Evolutionary conservation across 2,797 vertebrate species (phyloP).

Genomic region (Lacerta agilis): DNA sequence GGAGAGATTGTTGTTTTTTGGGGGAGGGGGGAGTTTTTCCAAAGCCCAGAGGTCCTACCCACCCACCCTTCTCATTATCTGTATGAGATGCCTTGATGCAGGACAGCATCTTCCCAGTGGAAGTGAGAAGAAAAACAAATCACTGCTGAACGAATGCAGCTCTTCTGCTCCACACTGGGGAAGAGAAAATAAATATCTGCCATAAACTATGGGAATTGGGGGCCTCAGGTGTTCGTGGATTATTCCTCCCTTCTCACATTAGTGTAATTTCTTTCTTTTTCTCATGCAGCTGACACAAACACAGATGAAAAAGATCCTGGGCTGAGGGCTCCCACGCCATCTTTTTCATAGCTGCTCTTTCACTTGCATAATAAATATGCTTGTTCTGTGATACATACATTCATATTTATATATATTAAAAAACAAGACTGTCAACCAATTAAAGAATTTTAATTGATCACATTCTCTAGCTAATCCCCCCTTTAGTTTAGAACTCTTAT

Average conservation of each 20-base stretch:
- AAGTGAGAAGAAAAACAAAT: not conserved
- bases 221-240: constrained; percentile 47
- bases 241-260: not conserved
- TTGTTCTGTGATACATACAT: not conserved
- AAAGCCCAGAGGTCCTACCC: constrained; percentile 26
- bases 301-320: not conserved
- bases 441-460: not conserved
- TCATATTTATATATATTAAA: no score
- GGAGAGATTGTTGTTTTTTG: not conserved
- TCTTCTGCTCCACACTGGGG: not conserved
- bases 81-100: constrained; percentile 18
- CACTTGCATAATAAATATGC: not conserved
- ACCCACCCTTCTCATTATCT: constrained; percentile 36
- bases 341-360: not conserved
- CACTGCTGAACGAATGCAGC: not conserved
- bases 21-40: not conserved
- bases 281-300: not conserved
- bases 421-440: not conserved
- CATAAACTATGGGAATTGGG: constrained; percentile 17
- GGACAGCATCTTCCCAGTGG: not conserved
- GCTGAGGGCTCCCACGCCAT: not conserved
- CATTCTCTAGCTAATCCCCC: not conserved
- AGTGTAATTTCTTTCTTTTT: not conserved
- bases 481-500: no score
- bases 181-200: constrained; percentile 32